Base-by-base conservation (phyloP, 2,113 vertebrate genomes). In the Helogale parvula region DNA sequence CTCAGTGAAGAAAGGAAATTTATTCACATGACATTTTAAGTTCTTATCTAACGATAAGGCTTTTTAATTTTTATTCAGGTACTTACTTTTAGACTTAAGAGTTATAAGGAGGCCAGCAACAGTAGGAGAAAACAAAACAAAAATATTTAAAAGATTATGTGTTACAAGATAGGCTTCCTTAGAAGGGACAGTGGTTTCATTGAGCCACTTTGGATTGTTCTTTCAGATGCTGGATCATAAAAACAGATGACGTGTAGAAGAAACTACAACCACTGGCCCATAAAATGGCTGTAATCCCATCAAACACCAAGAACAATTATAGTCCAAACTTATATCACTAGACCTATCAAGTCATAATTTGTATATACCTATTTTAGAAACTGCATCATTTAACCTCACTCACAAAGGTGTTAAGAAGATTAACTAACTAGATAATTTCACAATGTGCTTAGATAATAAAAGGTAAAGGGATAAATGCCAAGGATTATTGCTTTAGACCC, bases 401-500 rank as follows among this genome's bases (percentile, higher is more conserved):
- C 97, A 93, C 94, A 95, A 95, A 98, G 82, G 63, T 93, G 69
- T 96, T 96, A 97, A 88, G 88, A 93, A 98, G 90, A 98, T 96
- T 96, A 98, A 96, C 97, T 98, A 98, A 98, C 92, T 97, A 98
- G 95, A 96, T 98, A 98, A 98, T 98, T 98, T 97, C 95, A 97
- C 94, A 91, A 97, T 97, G 95, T 97, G 82, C 96, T 97, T 95
- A 96, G 95, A 96, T 97, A 96, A 98, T 98, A 98, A 98, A 98
- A 98, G 84, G 95, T 93, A 98, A 97, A 88, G 96, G 94, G 52
- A 98, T 96, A 96, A 98, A 97, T 97, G 94, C 96, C 95, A 97
- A 95, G 85, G 97, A 96, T 96, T 98, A 96, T 98, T 98, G 85
- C 94, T 98, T 97, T 96, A 97, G 96, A 97, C 88, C 91, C 97